Base-by-base conservation (phyloP, 2,797 vertebrate species). In the Betta splendens region DNA sequence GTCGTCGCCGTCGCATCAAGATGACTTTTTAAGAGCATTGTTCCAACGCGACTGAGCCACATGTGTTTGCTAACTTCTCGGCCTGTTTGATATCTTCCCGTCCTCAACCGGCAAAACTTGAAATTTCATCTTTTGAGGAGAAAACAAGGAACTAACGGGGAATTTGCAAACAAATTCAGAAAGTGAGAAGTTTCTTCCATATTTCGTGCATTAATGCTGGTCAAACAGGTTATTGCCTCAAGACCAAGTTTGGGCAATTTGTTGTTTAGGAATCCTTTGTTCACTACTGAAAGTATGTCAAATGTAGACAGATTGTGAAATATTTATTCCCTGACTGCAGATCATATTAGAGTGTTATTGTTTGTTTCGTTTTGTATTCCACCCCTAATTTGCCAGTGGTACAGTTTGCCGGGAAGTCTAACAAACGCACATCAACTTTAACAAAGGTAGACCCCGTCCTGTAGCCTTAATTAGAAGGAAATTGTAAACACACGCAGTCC, bases 391-490 rank as follows among this genome's bases (percentile, higher is more conserved):
- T 91, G 90, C 80, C 83, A 69, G 64, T 72, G 83, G 70, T 87
- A 83, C 87, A 64, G 59, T 87, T 90, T 85, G 74, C 81, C 67
- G 61, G 65, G 80, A 86, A 90, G 81, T 81, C 86, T 84, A 87
- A 83, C 87, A 90, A 91, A 89, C 87, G 75, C 83, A 53, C 78
- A 87, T 89, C 87, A 89, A 84, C 83, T 91, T 81, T 85, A 89
- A 86, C 89, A 88, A 86, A 91, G 88, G 88, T 87, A 84, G 83
- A 81, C 77, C 84, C 74, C 66, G 59, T 87, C 79, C 86, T 81
- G 83, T 79, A 79, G 77, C 87, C 75, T 89, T 93, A 92, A 93
- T 93, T 92, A 92, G 86, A 90, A 83, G 84, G 78, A 89, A 89
- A 91, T 87, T 87, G 89, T 90, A 91, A 91, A 90, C 89, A 90